These are phyloP conservation scores for Alosa alosa DNA, from an alignment of 2,113 vertebrate species.

Conservation along the genomic window DNA sequence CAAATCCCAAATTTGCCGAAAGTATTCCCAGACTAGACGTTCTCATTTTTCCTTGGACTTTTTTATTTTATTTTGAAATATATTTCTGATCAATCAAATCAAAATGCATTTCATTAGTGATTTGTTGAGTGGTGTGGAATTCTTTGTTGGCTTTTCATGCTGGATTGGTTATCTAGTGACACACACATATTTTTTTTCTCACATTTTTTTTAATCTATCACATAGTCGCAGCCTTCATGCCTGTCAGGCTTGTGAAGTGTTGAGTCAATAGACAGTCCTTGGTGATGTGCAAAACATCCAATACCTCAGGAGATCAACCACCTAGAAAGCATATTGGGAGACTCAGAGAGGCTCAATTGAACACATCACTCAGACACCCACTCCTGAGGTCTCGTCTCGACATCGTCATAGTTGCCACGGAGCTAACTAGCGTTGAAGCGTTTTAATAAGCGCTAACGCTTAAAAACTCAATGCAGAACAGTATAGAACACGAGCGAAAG, in stretches of 20 bases:
- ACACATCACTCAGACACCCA: conserved; percentile 16
- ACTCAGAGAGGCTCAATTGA: conserved; percentile 27
- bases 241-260: conserved; percentile 37
- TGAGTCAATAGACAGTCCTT: conserved; percentile 48
- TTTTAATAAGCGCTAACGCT: not conserved
- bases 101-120: no score
- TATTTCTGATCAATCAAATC: no score
- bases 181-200: conserved; percentile 18
- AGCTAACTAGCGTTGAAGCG: not conserved
- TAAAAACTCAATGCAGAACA: not conserved
- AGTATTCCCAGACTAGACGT: no score
- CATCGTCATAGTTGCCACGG: not conserved
- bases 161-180: no score
- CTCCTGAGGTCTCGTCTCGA: not conserved
- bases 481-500: not conserved
- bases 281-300: conserved; percentile 33
- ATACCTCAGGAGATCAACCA: conserved; percentile 39
- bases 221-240: conserved; percentile 38
- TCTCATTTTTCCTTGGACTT: no score
- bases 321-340: conserved; percentile 42
- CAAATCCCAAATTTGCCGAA: no score
- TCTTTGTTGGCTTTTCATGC: no score
- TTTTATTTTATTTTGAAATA: no score
- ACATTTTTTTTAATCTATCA: conserved; percentile 39
- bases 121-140: no score